Base-by-base conservation (phyloP, 2,113 vertebrate genomes). In the Macquaria australasica region DNA sequence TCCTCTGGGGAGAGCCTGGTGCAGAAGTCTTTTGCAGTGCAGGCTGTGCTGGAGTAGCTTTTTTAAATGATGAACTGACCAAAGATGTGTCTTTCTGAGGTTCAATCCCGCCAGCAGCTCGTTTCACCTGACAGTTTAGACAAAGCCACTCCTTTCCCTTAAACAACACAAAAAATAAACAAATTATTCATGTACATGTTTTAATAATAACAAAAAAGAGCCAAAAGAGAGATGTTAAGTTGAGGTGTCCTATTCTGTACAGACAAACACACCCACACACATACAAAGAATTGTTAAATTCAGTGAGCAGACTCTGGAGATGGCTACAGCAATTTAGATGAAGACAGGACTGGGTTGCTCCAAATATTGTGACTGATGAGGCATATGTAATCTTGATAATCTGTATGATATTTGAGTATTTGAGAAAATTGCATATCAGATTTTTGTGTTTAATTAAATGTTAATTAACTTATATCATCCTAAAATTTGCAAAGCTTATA, bases 71-170 rank as follows among this genome's bases (percentile, higher is more conserved):
- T 39, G 82, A 69, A 79, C 28, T 82, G 0, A n/a, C 62, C 62
- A 71, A 56, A 56, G 77, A 63, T 14, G 39, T 18, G 4, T 82
- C 82, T 77, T 64, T 87, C 28, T 82, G 91, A 73, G 96, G 75
- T 77, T 97, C 96, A 63, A 94, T 95, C 83, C 95, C 96, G 68
- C 95, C 95, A 39, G 97, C 87, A 0, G 98, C 97, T 94, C 97
- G 95, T 86, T 97, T 97, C 95, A 99, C 97, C 94, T 99, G 98
- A 87, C 98, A 99, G 92, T 97, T 98, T 85, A 99, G 96, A 94
- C 98, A 99, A 56, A 99, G 96, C 98, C 98, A 99, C 87, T 98
- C 97, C 34, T 96, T 97, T 74, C 96, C 95, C 98, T 99, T 93
- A 37, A 93, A 90, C 55, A 87, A 94, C 1, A 90, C 9, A 81